Evolutionary conservation across 2,797 vertebrate species (phyloP), one percentile per base, ranked within the genome.

Genomic region (Macrochelys suwanniensis): DNA sequence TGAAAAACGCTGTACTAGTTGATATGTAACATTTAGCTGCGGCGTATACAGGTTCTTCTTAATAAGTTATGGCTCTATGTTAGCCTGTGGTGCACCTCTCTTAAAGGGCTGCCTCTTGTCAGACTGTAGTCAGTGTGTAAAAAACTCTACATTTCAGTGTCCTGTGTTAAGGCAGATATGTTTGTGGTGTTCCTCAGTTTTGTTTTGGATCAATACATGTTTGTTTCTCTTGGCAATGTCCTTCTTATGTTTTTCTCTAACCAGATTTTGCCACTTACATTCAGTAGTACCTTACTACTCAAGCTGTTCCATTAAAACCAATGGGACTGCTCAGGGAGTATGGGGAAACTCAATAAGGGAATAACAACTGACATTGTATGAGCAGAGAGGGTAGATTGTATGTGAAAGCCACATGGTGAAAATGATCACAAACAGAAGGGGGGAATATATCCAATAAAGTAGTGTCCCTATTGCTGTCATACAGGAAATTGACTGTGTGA

Each of bases 221-320:
- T 74, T 45, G 71, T 26, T 7, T 25, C 71, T 42, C 42, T 74
- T 45, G 42, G 61, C 33, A 65, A 65, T 33, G 33, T 65, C 61
- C 71, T 42, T 25, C 11, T 74, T 45, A 74, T 45, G 23, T 26
- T 74, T 74, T 45, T 45, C 23, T 74, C 71, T 45, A 26, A 45
- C 10, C 23, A 45, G 37, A 42, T 74, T 31, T 37, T 84, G 88
- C 68, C 78, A 37, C 94, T 91, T 88, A 54, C 45, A 26, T 91
- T 97, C 92, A 95, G 93, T 92, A 92, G 86, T 80, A 65, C 25
- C 71, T 93, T 31, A 87, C 82, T 91, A 37, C 76, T 88, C 90
- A 92, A 91, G 0, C 3, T 82, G 51, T 17, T 87, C 80, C n/a
- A 11, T 21, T 91, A 78, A 93, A 89, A 80, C 85, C 80, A 85